Conservation (phyloP, 2,797 vertebrate genomes). For the Calcarius lapponicus region DNA sequence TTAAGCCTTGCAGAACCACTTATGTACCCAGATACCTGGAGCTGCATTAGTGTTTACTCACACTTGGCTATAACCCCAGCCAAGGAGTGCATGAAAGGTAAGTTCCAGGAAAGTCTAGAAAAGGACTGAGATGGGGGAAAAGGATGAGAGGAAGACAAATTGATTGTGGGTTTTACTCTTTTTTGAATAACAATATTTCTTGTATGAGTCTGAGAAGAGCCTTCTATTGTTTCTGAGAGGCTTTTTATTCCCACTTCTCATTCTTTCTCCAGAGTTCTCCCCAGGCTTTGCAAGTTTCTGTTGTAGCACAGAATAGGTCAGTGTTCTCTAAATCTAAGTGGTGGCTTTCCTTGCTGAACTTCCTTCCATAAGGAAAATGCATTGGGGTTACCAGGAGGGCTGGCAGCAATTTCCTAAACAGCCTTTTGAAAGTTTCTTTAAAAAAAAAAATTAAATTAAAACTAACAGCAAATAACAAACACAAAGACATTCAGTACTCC, state of each 20-base stretch:
- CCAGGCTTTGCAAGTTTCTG: not conserved
- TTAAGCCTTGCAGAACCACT: not conserved
- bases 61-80: not conserved
- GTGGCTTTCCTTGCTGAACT: not conserved
- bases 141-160: not conserved
- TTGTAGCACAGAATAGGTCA: not conserved
- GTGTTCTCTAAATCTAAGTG: not conserved
- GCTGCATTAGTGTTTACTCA: not conserved
- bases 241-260: not conserved
- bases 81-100: not conserved
- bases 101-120: not conserved
- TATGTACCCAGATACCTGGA: not conserved
- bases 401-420: conserved; percentile 37
- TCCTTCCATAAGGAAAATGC: conserved; percentile 35
- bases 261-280: not conserved
- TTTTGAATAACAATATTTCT: not conserved
- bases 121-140: not conserved
- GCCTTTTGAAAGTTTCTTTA: not conserved
- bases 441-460: not conserved
- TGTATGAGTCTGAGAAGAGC: not conserved
- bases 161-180: not conserved
- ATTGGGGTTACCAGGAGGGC: conserved; percentile 15
- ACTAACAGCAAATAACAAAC: not conserved
- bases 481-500: not conserved
- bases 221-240: conserved; percentile 12